These are phyloP conservation scores for Taeniopygia guttata DNA, from an alignment of 2,797 vertebrate genomes.

Conservation along the genomic window DNA sequence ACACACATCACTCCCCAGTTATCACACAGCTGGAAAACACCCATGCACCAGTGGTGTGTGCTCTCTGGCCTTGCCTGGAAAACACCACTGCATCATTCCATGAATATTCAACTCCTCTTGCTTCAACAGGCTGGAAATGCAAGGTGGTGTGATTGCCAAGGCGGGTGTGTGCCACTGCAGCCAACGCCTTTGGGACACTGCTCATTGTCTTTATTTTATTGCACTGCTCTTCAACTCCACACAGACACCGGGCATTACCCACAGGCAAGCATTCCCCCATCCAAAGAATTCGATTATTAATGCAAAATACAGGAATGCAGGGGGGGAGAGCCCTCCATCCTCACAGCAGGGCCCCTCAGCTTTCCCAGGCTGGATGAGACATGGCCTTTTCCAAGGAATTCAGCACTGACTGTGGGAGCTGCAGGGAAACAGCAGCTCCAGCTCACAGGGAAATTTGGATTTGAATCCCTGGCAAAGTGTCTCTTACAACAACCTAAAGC, in stretches of 20 bases:
- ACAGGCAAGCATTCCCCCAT: not conserved
- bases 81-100: not conserved
- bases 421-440: not conserved
- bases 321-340: not conserved
- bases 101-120: constrained; percentile 61
- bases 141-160: not conserved
- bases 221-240: not conserved
- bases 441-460: not conserved
- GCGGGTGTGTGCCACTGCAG: not conserved
- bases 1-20: not conserved
- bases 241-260: not conserved
- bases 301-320: not conserved
- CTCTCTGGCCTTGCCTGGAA: not conserved
- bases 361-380: not conserved
- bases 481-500: not conserved
- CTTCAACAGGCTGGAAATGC: not conserved
- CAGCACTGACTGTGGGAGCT: not conserved
- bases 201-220: not conserved
- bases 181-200: not conserved
- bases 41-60: not conserved
- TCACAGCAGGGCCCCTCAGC: not conserved
- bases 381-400: not conserved
- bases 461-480: not conserved
- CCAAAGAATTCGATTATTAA: not conserved
- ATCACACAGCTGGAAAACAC: not conserved